Evolutionary conservation across 2,113 vertebrate species (phyloP).

Genomic region (Callionymus lyra): DNA sequence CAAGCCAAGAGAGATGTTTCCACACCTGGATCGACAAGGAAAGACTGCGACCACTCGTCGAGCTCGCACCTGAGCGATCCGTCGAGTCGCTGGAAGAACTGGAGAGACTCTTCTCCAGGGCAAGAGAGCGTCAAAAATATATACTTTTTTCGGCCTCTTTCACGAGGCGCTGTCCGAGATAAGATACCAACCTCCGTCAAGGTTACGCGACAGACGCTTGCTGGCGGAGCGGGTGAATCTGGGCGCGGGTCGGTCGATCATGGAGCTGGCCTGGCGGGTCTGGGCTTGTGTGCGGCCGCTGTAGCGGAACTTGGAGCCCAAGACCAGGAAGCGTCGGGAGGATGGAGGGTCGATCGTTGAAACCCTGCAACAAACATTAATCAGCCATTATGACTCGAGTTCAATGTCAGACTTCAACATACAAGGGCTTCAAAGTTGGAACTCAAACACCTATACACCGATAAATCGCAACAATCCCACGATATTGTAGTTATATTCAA

Average conservation of each 20-base stretch:
- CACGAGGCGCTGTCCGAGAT: neutral
- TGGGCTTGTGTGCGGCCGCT: constrained; percentile 88
- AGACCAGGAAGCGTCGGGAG: constrained; percentile 75
- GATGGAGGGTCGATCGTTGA: constrained; percentile 82
- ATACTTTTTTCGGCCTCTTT: neutral
- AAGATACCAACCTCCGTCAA: constrained; percentile 75
- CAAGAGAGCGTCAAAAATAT: no score
- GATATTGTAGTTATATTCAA: no score
- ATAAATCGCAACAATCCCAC: neutral
- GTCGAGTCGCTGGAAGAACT: constrained; percentile 42
- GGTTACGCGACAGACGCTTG: constrained; percentile 83
- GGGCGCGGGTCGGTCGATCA: constrained; percentile 84
- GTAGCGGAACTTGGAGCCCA: constrained; percentile 92
- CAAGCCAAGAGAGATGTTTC: constrained; percentile 4
- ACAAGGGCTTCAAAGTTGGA: no score
- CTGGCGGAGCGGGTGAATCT: constrained; percentile 85
- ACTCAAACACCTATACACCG: no score
- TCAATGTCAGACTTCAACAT: no score
- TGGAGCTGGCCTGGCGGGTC: constrained; percentile 84
- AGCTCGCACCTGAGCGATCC: constrained; percentile 27
- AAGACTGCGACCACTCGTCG: constrained; percentile 53
- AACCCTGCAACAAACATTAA: constrained; percentile 72
- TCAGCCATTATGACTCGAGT: no score
- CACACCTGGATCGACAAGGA: constrained; percentile 39
- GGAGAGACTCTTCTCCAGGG: neutral